Evolutionary conservation across 2,113 vertebrate genomes (phyloP), one percentile per base, ranked within the genome.

Genomic region (Gobio gobio): DNA sequence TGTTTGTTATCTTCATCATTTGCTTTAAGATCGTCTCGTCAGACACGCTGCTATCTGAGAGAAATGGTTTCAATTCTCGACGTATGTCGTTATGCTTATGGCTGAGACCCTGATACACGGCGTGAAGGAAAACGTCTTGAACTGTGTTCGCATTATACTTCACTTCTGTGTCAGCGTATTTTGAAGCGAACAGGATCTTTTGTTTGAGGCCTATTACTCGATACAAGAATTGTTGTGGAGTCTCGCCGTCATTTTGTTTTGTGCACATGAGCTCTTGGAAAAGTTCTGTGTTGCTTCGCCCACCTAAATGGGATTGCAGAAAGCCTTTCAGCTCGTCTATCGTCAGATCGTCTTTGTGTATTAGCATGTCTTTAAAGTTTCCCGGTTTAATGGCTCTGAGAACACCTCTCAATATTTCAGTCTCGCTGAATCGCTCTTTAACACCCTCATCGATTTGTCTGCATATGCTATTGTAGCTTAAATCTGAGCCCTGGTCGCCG

Each of bases 241-340:
- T 78, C 36, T 86, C 72, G 45, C 59, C 14, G 9, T 84, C 70
- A 2, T 40, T 24, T 20, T 86, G 80, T 83, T 68, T 72, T 5
- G 85, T 73, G 20, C 29, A 24, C 59, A 83, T 86, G 5, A 86
- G 74, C 43, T 84, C 85, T 63, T 86, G 70, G 36, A 86, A 86
- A 18, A 86, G 18, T 24, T 36, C 56, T 84, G 81, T 29, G n/a
- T n/a, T 86, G 22, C 74, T 79, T 13, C 36, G 14, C 26, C 73
- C 79, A 16, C 54, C 29, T 4, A 86, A 29, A 14, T 86, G 81
- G 5, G 81, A 84, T 43, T 74, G 83, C 4, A 86, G 33, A 20
- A 36, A 68, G 3, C 33, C 18, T 33, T 66, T 33, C 26, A 66
- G 63, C 26, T 33, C 64, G 3, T 14, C 8, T 20, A 68, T 40